Conservation (phyloP, 2,888 invertebrate species). For the Cheilosia vulpina region DNA sequence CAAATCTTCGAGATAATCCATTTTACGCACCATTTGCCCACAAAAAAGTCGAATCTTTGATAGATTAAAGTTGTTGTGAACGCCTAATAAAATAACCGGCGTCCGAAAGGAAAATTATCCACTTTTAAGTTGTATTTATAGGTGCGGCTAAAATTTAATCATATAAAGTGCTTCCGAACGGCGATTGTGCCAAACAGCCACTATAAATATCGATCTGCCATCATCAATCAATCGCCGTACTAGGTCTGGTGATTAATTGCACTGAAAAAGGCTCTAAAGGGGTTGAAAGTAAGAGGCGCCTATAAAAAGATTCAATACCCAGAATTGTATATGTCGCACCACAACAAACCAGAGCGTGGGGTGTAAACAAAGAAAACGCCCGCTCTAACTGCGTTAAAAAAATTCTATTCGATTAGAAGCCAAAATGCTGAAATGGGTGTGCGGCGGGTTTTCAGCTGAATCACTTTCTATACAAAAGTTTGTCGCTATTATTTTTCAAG, state of each 20-base stretch:
- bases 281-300: not conserved
- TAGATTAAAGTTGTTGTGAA: not conserved
- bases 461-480: slow-evolving; percentile 6
- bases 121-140: slow-evolving; percentile 29
- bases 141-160: slow-evolving; percentile 16
- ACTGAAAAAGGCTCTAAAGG: not conserved
- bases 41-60: slow-evolving; percentile 12
- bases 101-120: not conserved
- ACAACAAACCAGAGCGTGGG: not conserved
- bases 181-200: not conserved
- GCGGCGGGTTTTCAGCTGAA: slow-evolving; percentile 7
- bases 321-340: not conserved
- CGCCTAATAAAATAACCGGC: not conserved
- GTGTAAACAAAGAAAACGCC: not conserved
- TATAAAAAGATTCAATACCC: slow-evolving; percentile 12
- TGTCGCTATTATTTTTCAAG: slow-evolving; percentile 8
- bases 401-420: slow-evolving; percentile 25
- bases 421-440: slow-evolving; percentile 3
- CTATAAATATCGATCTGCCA: slow-evolving; percentile 44
- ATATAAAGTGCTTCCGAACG: slow-evolving; percentile 13
- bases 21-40: not conserved
- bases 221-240: slow-evolving; percentile 43
- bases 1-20: not conserved
- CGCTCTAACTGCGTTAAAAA: slow-evolving; percentile 3
- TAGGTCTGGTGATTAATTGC: slow-evolving; percentile 38